Percentiles rank a stretch among this genome's conserved stretches.
Conservation (phyloP, 2,797 vertebrate genomes). For the Cyprinella venusta region DNA sequence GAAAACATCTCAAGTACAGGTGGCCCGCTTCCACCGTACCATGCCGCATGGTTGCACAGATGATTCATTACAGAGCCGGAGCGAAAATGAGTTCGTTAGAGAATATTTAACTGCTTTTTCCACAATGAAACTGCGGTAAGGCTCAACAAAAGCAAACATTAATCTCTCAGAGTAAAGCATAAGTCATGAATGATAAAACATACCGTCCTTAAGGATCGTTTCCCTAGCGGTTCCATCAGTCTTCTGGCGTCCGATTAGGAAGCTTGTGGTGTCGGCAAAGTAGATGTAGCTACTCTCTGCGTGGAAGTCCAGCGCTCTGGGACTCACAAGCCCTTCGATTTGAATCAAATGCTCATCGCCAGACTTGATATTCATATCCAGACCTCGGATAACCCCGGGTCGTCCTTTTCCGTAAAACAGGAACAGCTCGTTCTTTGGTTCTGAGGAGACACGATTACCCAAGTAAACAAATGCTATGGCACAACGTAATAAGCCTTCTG, state of each 20-base stretch:
- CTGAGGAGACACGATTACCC: constrained; percentile 78
- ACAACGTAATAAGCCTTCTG: constrained; percentile 24
- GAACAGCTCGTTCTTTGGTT: constrained; percentile 86
- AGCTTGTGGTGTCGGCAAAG: constrained; percentile 88
- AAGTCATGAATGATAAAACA: background rate
- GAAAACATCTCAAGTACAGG: constrained; percentile 41
- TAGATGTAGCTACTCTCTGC: constrained; percentile 84
- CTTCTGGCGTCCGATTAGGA: constrained; percentile 87
- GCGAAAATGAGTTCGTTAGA: background rate
- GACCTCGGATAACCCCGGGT: constrained; percentile 85
- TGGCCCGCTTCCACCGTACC: constrained; percentile 23
- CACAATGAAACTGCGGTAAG: background rate
- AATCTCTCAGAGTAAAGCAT: background rate
- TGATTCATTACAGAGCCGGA: constrained; percentile 31
- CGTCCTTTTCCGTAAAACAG: constrained; percentile 89
- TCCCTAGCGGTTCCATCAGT: constrained; percentile 84
- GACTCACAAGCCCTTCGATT: constrained; percentile 85
- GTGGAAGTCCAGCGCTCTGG: constrained; percentile 87
- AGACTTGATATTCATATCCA: constrained; percentile 84
- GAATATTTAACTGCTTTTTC: constrained; percentile 14
- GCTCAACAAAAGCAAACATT: background rate
- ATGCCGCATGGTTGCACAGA: constrained; percentile 15
- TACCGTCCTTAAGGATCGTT: constrained; percentile 88
- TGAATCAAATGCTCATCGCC: constrained; percentile 85
- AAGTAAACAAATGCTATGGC: constrained; percentile 38